Percentiles rank a stretch among this genome's conserved stretches.
Conservation (phyloP, 2,797 vertebrate species). For the Melopsittacus undulatus region DNA sequence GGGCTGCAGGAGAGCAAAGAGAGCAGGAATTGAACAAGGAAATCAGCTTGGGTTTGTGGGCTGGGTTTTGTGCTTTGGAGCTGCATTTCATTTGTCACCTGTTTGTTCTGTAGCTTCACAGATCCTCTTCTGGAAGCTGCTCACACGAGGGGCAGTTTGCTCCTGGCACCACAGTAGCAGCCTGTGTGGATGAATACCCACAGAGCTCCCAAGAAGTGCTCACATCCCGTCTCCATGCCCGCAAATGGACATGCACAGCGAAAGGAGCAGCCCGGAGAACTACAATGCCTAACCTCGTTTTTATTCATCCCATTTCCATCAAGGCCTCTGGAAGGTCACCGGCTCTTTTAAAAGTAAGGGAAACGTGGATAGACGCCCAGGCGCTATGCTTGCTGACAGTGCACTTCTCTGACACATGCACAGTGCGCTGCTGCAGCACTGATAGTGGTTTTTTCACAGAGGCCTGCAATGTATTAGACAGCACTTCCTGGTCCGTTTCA, state of each 20-base stretch:
- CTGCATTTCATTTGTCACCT: neutral
- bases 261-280: constrained; percentile 60
- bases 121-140: neutral
- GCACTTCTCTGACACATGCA: constrained; percentile 73
- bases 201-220: constrained; percentile 1
- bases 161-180: neutral
- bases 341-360: constrained; percentile 78
- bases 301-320: constrained; percentile 68
- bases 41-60: neutral
- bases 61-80: neutral
- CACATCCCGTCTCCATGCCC: neutral
- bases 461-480: constrained; percentile 80
- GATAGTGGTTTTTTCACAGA: constrained; percentile 71
- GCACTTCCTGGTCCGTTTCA: constrained; percentile 66
- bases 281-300: constrained; percentile 69
- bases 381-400: constrained; percentile 75
- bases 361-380: constrained; percentile 77
- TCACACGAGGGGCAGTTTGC: neutral
- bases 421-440: constrained; percentile 52
- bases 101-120: neutral
- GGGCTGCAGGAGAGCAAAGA: neutral
- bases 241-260: neutral
- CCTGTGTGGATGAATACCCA: neutral
- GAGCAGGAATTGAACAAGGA: neutral
- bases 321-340: constrained; percentile 74